Evolutionary conservation across 2,797 vertebrate species (phyloP), one percentile per base, ranked within the genome.

Genomic region (Euphonia xanthogaster): DNA sequence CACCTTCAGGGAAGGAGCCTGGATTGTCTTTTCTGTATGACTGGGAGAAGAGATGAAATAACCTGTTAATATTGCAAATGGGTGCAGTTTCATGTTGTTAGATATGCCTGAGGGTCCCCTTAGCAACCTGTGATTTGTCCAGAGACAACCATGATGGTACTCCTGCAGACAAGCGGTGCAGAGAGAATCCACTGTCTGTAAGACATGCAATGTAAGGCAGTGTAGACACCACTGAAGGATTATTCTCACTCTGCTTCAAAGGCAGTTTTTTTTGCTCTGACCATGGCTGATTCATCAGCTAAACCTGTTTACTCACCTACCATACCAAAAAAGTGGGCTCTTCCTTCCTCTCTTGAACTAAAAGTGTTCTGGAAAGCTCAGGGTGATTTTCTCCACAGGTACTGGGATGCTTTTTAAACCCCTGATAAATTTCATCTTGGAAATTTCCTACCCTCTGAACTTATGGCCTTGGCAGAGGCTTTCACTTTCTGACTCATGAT

Each of bases 191-290:
- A 77, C 12, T 9, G 6, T 33, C 16, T 70, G 21, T 28, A 61
- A 30, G 39, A 47, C 0, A 0, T 40, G 14, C 21, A 30, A 6
- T 18, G 9, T 61, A 25, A 68, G 40, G 21, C 30, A 54, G 9
- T 8, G 25, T 33, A 68, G 33, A 54, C 33, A 40, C 25, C 33
- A 86, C 30, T 15, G 54, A 68, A 62, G 30, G 40, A 77, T 30
- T 86, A 33, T 61, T 31, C 33, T 61, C 33, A 47, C 7, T 70
- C 53, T 61, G 55, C 30, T 47, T 77, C 55, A 54, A 33, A 60
- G 63, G 68, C 20, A 68, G 14, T 5, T 30, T 40, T 85, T 85
- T 47, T 76, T 39, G 7, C 14, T 68, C 40, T 61, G 31, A 58
- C 31, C n/a, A 31, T 58, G 51, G 27, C 61, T 58, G 33, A 25